Base-by-base conservation (phyloP, 2,797 vertebrate genomes). In the Podargus strigoides region DNA sequence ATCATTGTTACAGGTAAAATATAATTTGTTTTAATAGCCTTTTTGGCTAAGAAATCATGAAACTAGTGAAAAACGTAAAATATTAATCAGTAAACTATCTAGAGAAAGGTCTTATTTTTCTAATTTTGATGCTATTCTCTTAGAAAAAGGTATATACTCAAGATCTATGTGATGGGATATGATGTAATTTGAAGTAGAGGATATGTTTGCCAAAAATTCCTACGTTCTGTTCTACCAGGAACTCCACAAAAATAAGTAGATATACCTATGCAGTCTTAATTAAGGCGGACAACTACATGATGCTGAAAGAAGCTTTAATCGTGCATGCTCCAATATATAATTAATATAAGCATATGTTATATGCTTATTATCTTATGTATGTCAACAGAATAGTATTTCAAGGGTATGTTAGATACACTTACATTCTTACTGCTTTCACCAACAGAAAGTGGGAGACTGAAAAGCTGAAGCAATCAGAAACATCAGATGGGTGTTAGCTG, bases 111-210 rank as follows among this genome's bases (percentile, higher is more conserved):
- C 12, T 55, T 66, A 27, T 34, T 83, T 92, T 90, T 62, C 42
- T 66, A n/a, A 37, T 76, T 60, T 12, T 20, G 60, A 13, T 78
- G 23, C 6, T 24, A 9, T 86, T 87, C 9, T 44, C 49, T 47
- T 47, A 67, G 52, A 22, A 56, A 39, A 55, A 55, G 24, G 2
- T 58, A 8, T 28, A 2, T 2, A 73, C 9, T 86, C 5, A 49
- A 63, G 30, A 37, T 69, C 4, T 6, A 6, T 55, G 6, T 0
- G 0, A 17, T 75, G n/a, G 27, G 17, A 14, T 82, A 14, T 47
- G 46, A 60, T 85, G 27, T 66, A 46, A 55, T 42, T 74, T 77
- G 15, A 67, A 80, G 34, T 49, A 84, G n/a, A 59, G 34, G 24
- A 32, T 52, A 6, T 73, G 58, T 81, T 81, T 81, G 36, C 30